A percentile compares a stretch with the other conserved stretches of the same genome.
Evolutionary conservation across 2,888 invertebrate species (phyloP).

Genomic region (Oeneis ivallda): DNA sequence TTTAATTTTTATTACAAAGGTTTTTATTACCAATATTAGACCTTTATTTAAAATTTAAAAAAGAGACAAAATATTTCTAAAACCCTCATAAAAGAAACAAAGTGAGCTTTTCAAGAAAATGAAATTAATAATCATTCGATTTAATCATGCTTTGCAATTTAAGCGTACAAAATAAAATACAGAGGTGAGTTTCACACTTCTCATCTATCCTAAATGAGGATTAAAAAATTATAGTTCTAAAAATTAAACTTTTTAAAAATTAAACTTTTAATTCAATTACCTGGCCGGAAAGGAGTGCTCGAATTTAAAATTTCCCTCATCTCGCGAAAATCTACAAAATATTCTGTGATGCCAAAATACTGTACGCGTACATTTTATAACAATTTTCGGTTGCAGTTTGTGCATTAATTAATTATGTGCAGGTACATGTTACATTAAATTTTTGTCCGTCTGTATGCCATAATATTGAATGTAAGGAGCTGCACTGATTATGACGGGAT

Average conservation of each 20-base stretch:
- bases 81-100: neutral
- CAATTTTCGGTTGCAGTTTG: neutral
- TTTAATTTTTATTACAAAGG: no score
- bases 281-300: neutral
- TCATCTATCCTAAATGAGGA: constrained; percentile 25
- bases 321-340: constrained; percentile 19
- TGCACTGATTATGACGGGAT: no score
- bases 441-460: no score
- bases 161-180: constrained; percentile 8
- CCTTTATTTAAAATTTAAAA: no score
- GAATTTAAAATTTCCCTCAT: constrained; percentile 18
- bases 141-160: constrained; percentile 11
- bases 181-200: constrained; percentile 25
- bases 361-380: neutral
- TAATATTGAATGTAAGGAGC: no score
- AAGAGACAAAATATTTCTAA: neutral
- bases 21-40: no score
- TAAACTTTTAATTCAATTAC: constrained; percentile 31
- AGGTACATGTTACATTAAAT: no score
- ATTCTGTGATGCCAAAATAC: constrained; percentile 20
- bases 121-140: neutral
- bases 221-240: no score
- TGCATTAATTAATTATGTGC: constrained; percentile 3
- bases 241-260: no score
- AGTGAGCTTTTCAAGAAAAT: neutral